Percentiles rank a stretch among this genome's conserved stretches.
Evolutionary conservation across 2,888 invertebrate genomes (phyloP).

Genomic region (Apocheima hispidaria): DNA sequence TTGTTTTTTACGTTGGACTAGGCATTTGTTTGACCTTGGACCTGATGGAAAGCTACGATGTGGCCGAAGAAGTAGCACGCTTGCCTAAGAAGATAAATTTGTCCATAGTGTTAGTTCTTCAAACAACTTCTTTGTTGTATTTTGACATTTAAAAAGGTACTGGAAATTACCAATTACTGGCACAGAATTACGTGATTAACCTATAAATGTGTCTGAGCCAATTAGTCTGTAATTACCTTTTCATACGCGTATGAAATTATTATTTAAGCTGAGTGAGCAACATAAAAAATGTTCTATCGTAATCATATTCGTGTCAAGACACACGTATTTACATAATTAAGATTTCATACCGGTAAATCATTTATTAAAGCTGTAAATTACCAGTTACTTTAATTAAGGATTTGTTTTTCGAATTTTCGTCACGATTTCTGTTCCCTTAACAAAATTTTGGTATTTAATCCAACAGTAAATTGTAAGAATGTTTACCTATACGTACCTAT

Average conservation of each 20-base stretch:
- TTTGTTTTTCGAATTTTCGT: background rate
- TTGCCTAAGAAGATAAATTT: too few species aligned
- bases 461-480: too few species aligned
- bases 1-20: too few species aligned
- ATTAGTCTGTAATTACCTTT: background rate
- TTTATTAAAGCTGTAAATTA: background rate
- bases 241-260: constrained; percentile 1
- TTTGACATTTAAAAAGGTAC: too few species aligned
- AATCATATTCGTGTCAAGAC: background rate
- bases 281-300: background rate
- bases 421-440: too few species aligned
- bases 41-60: too few species aligned
- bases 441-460: too few species aligned
- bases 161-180: background rate
- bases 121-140: too few species aligned
- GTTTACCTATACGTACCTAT: too few species aligned
- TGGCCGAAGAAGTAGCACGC: too few species aligned
- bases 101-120: too few species aligned
- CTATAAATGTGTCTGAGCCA: background rate
- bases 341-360: background rate
- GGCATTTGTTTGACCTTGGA: too few species aligned
- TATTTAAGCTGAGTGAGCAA: background rate
- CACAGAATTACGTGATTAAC: background rate
- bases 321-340: background rate
- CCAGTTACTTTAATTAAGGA: background rate